A percentile compares a stretch with the other conserved stretches of the same genome.
Conservation (phyloP, 2,888 invertebrate genomes). For the Phytoseiulus persimilis region DNA sequence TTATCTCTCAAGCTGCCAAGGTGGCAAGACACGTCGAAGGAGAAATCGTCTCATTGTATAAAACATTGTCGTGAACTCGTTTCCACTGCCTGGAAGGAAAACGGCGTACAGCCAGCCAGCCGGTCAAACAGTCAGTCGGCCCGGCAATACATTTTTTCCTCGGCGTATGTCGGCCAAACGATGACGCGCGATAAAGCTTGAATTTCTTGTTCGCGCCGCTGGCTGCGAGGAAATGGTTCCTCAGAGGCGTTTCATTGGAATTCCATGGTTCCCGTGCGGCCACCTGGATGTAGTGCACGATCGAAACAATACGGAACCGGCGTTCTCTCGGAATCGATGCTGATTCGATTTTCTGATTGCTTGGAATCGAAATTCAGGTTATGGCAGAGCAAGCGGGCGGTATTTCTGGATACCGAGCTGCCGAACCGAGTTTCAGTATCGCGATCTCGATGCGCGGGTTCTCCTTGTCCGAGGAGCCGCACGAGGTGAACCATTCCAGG, state of each 20-base stretch:
- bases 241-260: not conserved
- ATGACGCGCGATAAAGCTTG: not conserved
- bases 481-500: no score
- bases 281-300: not conserved
- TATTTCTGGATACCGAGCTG: no score
- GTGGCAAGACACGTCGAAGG: not conserved
- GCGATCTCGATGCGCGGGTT: no score
- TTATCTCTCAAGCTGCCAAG: not conserved
- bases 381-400: no score
- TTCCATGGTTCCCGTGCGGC: not conserved
- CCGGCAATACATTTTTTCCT: not conserved
- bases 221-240: not conserved
- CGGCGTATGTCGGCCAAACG: not conserved
- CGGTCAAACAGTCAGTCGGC: not conserved
- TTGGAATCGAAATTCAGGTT: no score
- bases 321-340: no score
- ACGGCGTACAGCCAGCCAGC: not conserved
- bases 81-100: not conserved
- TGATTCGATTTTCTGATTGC: no score
- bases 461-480: no score
- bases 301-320: not conserved
- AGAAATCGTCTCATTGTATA: not conserved
- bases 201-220: not conserved
- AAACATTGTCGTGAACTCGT: constrained; percentile 5
- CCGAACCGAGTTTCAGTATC: no score